Conservation (phyloP, 1,140 invertebrate genomes). For the Ladona fulva region DNA sequence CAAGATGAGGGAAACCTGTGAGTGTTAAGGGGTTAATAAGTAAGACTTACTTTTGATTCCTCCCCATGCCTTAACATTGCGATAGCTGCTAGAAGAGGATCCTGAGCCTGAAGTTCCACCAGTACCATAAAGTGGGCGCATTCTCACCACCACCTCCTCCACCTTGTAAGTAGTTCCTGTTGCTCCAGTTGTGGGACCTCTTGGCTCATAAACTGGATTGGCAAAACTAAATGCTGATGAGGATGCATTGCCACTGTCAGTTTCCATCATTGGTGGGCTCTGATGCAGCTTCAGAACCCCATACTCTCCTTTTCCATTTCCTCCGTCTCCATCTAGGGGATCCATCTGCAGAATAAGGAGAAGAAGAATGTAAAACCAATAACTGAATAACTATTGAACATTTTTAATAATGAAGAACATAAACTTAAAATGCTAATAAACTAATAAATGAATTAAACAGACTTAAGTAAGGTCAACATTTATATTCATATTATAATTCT, state of each 20-base stretch:
- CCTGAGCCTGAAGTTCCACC: constrained; percentile 15
- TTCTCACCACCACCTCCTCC: constrained; percentile 63
- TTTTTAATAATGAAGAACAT: too few relatives aligned
- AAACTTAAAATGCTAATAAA: too few relatives aligned
- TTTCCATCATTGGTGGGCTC: constrained; percentile 36
- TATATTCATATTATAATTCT: too few relatives aligned
- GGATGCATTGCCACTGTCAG: constrained; percentile 24
- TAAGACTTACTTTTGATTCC: constrained; percentile 27
- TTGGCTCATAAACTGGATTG: constrained; percentile 69
- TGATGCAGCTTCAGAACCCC: constrained; percentile 50
- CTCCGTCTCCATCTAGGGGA: constrained; percentile 40
- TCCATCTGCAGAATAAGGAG: constrained; percentile 38
- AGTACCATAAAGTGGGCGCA: constrained; percentile 42
- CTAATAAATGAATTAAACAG: too few relatives aligned
- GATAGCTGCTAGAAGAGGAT: constrained; percentile 20
- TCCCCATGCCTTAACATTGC: constrained; percentile 24
- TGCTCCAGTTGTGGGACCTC: constrained; percentile 35
- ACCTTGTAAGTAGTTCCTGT: constrained; percentile 58
- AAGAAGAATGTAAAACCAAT: too few relatives aligned
- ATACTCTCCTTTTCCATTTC: constrained; percentile 42
- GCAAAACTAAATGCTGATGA: constrained; percentile 58
- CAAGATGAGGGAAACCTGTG: too few relatives aligned
- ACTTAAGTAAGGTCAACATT: too few relatives aligned
- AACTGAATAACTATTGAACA: too few relatives aligned
- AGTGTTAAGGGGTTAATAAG: too few relatives aligned